These are phyloP conservation scores for Hartigia nigra DNA, from an alignment of 2,888 invertebrate species.

Conservation along the genomic window DNA sequence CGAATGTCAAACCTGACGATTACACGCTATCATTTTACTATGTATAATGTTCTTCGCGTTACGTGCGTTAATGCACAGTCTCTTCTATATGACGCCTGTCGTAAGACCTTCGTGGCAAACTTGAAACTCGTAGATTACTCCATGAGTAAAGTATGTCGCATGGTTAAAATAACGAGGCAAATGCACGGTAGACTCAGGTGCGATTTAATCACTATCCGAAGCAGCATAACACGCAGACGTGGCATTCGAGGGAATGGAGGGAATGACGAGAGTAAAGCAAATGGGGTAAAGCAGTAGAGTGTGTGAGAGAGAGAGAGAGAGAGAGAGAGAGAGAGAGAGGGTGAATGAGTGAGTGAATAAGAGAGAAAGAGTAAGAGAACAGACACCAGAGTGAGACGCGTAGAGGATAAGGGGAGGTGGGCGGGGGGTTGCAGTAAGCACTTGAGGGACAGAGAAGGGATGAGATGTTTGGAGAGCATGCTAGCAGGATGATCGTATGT, in stretches of 20 bases:
- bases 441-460: constrained; percentile 18
- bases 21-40: neutral
- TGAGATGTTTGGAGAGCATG: constrained; percentile 31
- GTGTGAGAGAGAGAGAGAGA: too few relatives aligned
- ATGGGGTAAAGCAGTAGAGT: neutral
- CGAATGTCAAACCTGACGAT: neutral
- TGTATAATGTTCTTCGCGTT: neutral
- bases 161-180: neutral
- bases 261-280: constrained; percentile 12
- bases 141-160: neutral
- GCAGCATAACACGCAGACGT: constrained; percentile 5
- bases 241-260: constrained; percentile 8
- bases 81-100: neutral
- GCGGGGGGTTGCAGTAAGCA: too few relatives aligned
- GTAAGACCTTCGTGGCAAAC: neutral
- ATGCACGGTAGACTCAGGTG: neutral
- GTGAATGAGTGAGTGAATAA: too few relatives aligned
- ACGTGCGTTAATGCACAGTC: neutral
- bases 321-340: too few relatives aligned
- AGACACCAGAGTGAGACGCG: too few relatives aligned
- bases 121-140: neutral
- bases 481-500: constrained; percentile 31
- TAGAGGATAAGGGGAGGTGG: too few relatives aligned
- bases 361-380: too few relatives aligned
- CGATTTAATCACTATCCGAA: neutral